phyloP scores from a whole-genome alignment of 1,140 invertebrate genomes.

The Danaus melanippus region DNA sequence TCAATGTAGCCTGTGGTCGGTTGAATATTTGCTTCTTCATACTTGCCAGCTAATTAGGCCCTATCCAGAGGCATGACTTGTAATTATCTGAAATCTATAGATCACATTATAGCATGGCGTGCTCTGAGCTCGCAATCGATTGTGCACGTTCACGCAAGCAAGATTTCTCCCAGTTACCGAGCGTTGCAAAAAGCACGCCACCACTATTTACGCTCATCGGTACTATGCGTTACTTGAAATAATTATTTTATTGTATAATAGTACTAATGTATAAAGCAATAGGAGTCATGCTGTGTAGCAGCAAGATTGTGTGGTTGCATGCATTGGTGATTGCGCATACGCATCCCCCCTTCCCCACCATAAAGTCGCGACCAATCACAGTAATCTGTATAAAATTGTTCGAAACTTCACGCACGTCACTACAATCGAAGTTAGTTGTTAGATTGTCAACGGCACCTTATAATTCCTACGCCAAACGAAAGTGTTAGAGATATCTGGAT shows the following conservation, averaged over 20 bases:
- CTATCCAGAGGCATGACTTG: constrained; percentile 28
- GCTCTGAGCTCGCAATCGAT: constrained; percentile 26
- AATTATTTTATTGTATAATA: neutral
- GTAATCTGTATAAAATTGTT: constrained; percentile 42
- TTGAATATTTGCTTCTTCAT: neutral
- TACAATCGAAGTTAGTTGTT: constrained; percentile 11
- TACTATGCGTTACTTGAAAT: constrained; percentile 6
- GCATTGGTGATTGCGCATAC: constrained; percentile 17
- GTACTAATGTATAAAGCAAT: neutral
- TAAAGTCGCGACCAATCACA: constrained; percentile 39
- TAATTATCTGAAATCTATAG: constrained; percentile 31
- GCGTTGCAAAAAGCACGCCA: constrained; percentile 26
- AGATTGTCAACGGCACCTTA: constrained; percentile 16
- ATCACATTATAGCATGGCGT: constrained; percentile 28
- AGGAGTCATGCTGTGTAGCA: constrained; percentile 6
- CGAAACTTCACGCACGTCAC: constrained; percentile 34
- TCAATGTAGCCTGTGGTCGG: neutral
- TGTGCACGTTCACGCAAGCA: constrained; percentile 32
- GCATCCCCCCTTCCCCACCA: constrained; percentile 23
- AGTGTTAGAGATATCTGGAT: neutral
- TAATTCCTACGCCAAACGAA: constrained; percentile 11
- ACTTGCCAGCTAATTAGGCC: constrained; percentile 19
- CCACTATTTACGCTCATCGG: constrained; percentile 30
- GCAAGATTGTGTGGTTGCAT: neutral
- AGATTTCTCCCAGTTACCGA: constrained; percentile 22